Evolutionary conservation across 2,888 invertebrate genomes (phyloP), one percentile per base, ranked within the genome.

Genomic region (Isoperla grammatica): DNA sequence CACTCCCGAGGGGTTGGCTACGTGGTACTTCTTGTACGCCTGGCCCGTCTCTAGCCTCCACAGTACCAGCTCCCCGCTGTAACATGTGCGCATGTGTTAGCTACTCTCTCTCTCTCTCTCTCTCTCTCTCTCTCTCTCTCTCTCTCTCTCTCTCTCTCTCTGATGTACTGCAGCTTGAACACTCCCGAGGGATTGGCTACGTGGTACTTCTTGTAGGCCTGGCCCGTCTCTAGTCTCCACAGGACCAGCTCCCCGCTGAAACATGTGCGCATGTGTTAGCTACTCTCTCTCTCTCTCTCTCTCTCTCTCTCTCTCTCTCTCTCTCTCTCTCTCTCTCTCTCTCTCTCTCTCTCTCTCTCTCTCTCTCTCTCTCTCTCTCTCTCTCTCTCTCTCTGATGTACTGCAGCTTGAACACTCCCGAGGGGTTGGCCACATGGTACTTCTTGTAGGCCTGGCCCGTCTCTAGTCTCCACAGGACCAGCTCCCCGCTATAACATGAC

Each of bases 21-120:
- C 81, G 58, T 72, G 71, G 64, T 71, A 74, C 58, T 72, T 71
- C 63, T 73, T 75, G 71, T 85, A 87, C 0, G 88, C 84, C 71
- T 89, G 87, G 0, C 89, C 89, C 0, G 90, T 90, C 74, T 90
- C 89, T 58, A 90, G 75, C 65, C 85, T 83, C 91, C 92, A 92
- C 65, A 93, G 78, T 20, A 91, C 77, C 49, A 93, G 77, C 72
- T 90, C 88, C 0, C 92, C 92, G 67, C 84, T 86, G 72, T 88
- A 88, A n/a, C n/a, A n/a, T n/a, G n/a, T n/a, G n/a, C n/a, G n/a
- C n/a, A n/a, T n/a, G n/a, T n/a, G n/a, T n/a, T n/a, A n/a, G n/a
- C n/a, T n/a, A n/a, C n/a, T n/a, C n/a, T n/a, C n/a, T n/a, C n/a
- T n/a, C n/a, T n/a, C n/a, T n/a, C n/a, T n/a, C n/a, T n/a, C n/a